Evolutionary conservation across 2,888 invertebrate species (phyloP).

Genomic region (Limnephilus lunatus): DNA sequence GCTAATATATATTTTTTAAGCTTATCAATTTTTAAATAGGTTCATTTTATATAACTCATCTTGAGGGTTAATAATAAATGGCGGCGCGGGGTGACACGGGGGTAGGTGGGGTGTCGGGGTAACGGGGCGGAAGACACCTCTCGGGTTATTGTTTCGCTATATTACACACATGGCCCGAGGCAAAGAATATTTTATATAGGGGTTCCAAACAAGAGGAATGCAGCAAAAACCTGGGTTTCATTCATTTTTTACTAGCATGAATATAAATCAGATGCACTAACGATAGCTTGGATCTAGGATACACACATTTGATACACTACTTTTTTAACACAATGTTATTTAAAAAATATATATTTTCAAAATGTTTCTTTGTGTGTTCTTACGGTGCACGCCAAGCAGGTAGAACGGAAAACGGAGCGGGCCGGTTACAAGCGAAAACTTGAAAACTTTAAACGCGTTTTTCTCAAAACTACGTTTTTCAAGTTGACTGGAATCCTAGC

Average conservation of each 20-base stretch:
- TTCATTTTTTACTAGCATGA: neutral
- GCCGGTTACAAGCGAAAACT: too few relatives aligned
- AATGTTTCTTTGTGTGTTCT: too few relatives aligned
- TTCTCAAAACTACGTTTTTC: too few relatives aligned
- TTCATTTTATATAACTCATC: neutral
- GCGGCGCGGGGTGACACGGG: conserved; percentile 30
- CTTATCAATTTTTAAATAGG: neutral
- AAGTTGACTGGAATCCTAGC: too few relatives aligned
- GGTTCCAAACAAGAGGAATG: neutral
- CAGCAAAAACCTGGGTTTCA: neutral
- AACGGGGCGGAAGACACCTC: conserved; percentile 63
- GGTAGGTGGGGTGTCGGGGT: conserved; percentile 40
- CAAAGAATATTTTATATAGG: conserved; percentile 55
- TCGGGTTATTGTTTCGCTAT: conserved; percentile 66
- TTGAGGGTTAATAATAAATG: conserved; percentile 23
- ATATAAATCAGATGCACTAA: neutral
- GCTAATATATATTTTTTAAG: neutral
- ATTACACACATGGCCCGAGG: conserved; percentile 66
- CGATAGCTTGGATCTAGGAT: neutral
- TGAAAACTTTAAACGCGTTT: too few relatives aligned
- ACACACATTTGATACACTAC: neutral
- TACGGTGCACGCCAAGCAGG: too few relatives aligned
- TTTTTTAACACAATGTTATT: too few relatives aligned
- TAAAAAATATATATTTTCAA: too few relatives aligned
- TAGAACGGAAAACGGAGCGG: too few relatives aligned